phyloP scores from a whole-genome alignment of 1,140 invertebrate genomes.

The Nebria ingens region DNA sequence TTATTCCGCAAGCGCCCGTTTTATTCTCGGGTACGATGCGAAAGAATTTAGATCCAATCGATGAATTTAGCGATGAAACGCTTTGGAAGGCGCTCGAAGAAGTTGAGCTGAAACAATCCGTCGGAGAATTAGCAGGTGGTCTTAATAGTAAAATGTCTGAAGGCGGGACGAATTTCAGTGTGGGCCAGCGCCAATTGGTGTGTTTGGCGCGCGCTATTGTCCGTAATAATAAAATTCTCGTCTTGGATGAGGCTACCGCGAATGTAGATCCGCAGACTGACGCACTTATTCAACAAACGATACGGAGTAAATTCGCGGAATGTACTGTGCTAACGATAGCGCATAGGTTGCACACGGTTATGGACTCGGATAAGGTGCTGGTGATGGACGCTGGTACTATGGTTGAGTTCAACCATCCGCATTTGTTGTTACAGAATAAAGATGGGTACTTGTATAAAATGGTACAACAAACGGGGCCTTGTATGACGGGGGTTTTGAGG shows the following conservation, averaged over 20 bases:
- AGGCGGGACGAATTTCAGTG: constrained; percentile 59
- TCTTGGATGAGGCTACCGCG: constrained; percentile 68
- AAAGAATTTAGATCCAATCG: constrained; percentile 46
- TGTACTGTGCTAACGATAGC: constrained; percentile 77
- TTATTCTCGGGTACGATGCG: constrained; percentile 47
- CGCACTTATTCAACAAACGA: constrained; percentile 56
- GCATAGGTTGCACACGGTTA: constrained; percentile 70
- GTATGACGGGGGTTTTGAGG: constrained; percentile 44
- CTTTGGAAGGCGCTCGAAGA: constrained; percentile 29
- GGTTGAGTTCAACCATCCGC: constrained; percentile 62
- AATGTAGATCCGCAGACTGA: constrained; percentile 61
- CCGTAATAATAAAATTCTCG: constrained; percentile 61
- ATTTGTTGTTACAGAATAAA: constrained; percentile 48
- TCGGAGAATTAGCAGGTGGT: constrained; percentile 16
- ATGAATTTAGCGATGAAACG: constrained; percentile 37
- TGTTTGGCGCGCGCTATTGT: constrained; percentile 69
- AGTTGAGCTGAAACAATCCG: constrained; percentile 28
- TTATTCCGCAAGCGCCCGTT: constrained; percentile 54
- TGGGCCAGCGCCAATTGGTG: constrained; percentile 69
- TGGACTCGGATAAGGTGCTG: constrained; percentile 66
- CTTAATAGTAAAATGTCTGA: constrained; percentile 41
- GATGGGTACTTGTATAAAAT: constrained; percentile 54
- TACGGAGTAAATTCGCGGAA: constrained; percentile 53
- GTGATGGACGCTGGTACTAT: constrained; percentile 56
- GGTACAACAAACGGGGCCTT: constrained; percentile 50